phyloP scores from a whole-genome alignment of 2,797 vertebrate genomes.

The Phoeniculus purpureus region DNA sequence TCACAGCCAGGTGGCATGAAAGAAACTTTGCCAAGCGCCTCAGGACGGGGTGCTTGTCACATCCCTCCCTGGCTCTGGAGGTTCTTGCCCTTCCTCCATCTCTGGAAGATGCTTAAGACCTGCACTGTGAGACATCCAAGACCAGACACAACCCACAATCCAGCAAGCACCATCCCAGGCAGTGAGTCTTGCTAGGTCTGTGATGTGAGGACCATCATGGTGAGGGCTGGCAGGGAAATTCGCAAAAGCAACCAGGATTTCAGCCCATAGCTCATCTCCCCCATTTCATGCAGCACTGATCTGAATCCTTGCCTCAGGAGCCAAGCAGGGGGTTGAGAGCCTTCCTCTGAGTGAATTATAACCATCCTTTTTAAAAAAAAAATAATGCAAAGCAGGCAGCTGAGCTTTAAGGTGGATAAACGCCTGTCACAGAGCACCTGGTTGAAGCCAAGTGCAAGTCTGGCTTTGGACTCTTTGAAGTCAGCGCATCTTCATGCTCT shows the following conservation, averaged over 20 bases:
- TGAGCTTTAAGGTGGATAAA: slow-evolving; percentile 22
- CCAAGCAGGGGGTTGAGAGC: not conserved
- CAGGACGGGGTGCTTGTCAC: not conserved
- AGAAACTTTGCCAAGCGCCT: not conserved
- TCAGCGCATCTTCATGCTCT: not conserved
- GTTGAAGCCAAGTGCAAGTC: not conserved
- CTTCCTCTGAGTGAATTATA: not conserved
- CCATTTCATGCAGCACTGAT: not conserved
- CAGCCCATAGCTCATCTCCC: not conserved
- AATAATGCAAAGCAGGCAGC: slow-evolving; percentile 17
- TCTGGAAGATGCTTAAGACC: not conserved
- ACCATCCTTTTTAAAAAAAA: not conserved
- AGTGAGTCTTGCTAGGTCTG: not conserved
- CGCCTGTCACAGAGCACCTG: not conserved
- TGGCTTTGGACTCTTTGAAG: not conserved
- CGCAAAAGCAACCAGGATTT: not conserved
- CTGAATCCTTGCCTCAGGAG: not conserved
- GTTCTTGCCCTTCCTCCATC: not conserved
- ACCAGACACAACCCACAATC: rapidly evolving
- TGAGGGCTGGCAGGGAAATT: not conserved
- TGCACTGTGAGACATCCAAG: not conserved
- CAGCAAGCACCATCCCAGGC: not conserved
- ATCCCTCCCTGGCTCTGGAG: rapidly evolving
- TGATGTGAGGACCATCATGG: rapidly evolving
- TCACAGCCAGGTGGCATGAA: not conserved